Conservation (phyloP, 2,888 invertebrate genomes). For the Thalpophila matura region DNA sequence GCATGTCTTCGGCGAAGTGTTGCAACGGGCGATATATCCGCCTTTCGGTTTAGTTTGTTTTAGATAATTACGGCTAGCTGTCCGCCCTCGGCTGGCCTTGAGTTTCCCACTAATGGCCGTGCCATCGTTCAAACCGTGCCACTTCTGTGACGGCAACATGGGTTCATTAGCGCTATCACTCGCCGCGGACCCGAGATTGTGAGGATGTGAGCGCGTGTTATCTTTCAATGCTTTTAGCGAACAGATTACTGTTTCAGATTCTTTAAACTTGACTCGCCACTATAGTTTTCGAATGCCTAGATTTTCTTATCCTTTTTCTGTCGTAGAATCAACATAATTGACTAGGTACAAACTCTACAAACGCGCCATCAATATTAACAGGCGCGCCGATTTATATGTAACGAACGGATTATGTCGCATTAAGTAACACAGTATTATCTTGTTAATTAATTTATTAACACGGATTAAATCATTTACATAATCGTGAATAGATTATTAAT, state of each 20-base stretch:
- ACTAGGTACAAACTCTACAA: no score
- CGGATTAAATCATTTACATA: slow-evolving; percentile 58
- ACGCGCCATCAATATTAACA: slow-evolving; percentile 20
- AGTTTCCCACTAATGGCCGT: slow-evolving; percentile 80
- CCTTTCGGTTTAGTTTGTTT: slow-evolving; percentile 75
- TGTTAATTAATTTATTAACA: slow-evolving; percentile 60
- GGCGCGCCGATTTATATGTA: slow-evolving; percentile 25
- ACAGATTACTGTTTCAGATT: slow-evolving; percentile 78
- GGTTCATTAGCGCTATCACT: slow-evolving; percentile 89
- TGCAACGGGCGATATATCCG: slow-evolving; percentile 69
- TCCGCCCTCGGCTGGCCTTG: slow-evolving; percentile 83
- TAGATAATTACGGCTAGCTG: slow-evolving; percentile 84
- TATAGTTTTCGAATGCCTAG: slow-evolving; percentile 70
- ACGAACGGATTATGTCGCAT: slow-evolving; percentile 38
- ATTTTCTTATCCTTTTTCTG: slow-evolving; percentile 70
- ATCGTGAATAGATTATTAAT: slow-evolving; percentile 57
- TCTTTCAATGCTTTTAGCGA: slow-evolving; percentile 86
- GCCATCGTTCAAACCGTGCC: slow-evolving; percentile 83
- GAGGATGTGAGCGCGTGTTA: slow-evolving; percentile 78
- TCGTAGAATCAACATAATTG: slow-evolving; percentile 55
- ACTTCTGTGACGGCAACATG: slow-evolving; percentile 86
- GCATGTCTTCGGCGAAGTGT: slow-evolving; percentile 55
- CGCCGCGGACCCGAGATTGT: slow-evolving; percentile 75
- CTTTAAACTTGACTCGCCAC: slow-evolving; percentile 67
- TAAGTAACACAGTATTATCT: slow-evolving; percentile 56